Base-by-base conservation (phyloP, 2,113 vertebrate species). In the Eupsittula cactorum region DNA sequence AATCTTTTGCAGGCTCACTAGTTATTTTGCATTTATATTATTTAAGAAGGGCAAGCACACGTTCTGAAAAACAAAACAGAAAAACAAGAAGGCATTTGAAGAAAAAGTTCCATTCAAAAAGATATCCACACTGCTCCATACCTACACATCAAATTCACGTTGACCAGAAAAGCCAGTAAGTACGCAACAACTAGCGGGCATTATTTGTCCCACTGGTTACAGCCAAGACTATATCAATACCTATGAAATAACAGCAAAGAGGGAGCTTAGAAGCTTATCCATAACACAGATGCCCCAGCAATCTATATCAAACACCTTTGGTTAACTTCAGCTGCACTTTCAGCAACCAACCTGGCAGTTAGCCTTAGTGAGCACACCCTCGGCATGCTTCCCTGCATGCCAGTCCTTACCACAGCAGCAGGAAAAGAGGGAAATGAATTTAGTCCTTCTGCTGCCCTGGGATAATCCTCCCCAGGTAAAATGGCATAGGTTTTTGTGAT, bases 301-400 rank as follows among this genome's bases (percentile, higher is more conserved):
- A 60, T 4, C 44, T 25, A 6, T n/a, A 65, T 6, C 31, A 24
- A 77, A 50, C 21, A 25, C 49, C 55, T 63, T 4, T 17, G 16
- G 23, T 49, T 41, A 50, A 57, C 35, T 37, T 67, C 53, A 55
- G 47, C 53, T 14, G 77, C 27, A 16, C 24, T 46, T 59, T 27
- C 10, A 4, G 37, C 44, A 33, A 16, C 37, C 44, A 46, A 20
- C 18, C 8, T 8, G 13, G 47, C n/a, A 57, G 35, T 11, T 29
- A 28, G 52, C 24, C 39, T 9, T 6, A 6, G 71, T 0, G n/a
- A 53, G 47, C 42, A 20, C 35, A 24, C 42, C 25, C 21, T 16
- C 13, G 2, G 3, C 6, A 1, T 5, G 7, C 9, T 60, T n/a
- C 42, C 41, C 15, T 24, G n/a, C 33, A 7, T 2, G 23, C 29